phyloP scores from a whole-genome alignment of 2,797 vertebrate species.

The Phoebastria nigripes region DNA sequence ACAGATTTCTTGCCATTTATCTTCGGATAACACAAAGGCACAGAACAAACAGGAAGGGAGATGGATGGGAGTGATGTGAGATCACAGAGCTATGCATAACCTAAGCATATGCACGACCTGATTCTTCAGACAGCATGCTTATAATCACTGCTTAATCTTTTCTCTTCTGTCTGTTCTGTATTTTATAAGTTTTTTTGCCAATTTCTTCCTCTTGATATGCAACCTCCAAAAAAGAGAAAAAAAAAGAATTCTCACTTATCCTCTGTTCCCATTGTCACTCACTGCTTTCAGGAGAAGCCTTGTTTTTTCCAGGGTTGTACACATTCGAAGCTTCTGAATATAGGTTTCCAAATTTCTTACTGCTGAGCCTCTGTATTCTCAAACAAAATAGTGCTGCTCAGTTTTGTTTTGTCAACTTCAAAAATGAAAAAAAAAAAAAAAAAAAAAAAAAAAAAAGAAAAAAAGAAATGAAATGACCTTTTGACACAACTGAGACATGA shows the following conservation, averaged over 20 bases:
- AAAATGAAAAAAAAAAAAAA: background rate
- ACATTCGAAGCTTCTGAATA: background rate
- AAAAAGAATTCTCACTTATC: background rate
- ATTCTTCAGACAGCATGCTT: constrained; percentile 25
- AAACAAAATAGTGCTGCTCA: background rate
- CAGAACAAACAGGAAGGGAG: background rate
- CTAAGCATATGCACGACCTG: background rate
- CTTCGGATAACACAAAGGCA: background rate
- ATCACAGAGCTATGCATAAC: background rate
- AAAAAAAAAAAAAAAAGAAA: background rate
- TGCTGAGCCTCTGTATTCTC: background rate
- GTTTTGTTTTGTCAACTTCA: background rate
- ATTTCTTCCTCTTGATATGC: background rate
- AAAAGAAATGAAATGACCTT: background rate
- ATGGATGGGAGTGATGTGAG: background rate
- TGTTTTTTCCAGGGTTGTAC: background rate
- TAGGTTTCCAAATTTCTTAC: background rate
- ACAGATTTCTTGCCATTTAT: constrained; percentile 10
- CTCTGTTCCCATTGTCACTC: background rate
- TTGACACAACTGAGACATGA: background rate
- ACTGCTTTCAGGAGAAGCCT: background rate
- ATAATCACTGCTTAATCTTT: constrained; percentile 3
- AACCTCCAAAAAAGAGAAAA: background rate
- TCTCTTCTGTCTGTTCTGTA: background rate
- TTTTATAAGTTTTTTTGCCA: background rate